phyloP scores from a whole-genome alignment of 2,888 invertebrate species.

The Neocrepidodera transversa region DNA sequence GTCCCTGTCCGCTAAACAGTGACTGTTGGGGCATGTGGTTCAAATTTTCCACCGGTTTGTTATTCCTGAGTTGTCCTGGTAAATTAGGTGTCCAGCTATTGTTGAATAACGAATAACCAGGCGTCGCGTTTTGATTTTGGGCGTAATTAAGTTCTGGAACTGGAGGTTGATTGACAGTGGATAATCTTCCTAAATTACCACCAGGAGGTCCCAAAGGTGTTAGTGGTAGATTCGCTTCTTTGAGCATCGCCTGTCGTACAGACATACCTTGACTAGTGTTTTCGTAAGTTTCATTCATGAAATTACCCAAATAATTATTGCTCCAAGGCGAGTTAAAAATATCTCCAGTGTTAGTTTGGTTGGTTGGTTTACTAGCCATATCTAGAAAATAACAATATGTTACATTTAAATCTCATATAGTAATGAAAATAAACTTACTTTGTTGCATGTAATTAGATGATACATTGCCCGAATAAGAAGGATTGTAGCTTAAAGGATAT shows the following conservation, averaged over 20 bases:
- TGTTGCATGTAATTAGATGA: constrained; percentile 24
- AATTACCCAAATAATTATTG: constrained; percentile 32
- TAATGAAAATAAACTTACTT: constrained; percentile 16
- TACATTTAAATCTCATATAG: background rate
- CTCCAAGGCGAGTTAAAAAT: constrained; percentile 51
- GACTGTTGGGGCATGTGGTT: constrained; percentile 64
- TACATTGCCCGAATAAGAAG: constrained; percentile 24
- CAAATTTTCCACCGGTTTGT: constrained; percentile 31
- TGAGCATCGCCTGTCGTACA: constrained; percentile 58
- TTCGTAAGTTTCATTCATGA: constrained; percentile 27
- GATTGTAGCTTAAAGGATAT: constrained; percentile 25
- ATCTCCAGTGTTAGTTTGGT: constrained; percentile 40
- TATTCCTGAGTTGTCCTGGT: constrained; percentile 49
- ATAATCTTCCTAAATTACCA: constrained; percentile 25
- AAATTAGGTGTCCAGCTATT: constrained; percentile 59
- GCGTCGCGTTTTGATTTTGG: constrained; percentile 34
- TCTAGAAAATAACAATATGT: constrained; percentile 16
- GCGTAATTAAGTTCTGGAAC: constrained; percentile 31
- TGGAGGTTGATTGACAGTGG: constrained; percentile 34
- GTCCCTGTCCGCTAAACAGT: constrained; percentile 74
- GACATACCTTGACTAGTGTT: constrained; percentile 47
- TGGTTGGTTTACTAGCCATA: constrained; percentile 18
- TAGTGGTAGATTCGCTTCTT: constrained; percentile 52
- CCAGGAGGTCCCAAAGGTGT: constrained; percentile 34
- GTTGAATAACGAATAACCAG: constrained; percentile 59